Base-by-base conservation (phyloP, 2,113 vertebrate genomes). In the Hippolais icterina region DNA sequence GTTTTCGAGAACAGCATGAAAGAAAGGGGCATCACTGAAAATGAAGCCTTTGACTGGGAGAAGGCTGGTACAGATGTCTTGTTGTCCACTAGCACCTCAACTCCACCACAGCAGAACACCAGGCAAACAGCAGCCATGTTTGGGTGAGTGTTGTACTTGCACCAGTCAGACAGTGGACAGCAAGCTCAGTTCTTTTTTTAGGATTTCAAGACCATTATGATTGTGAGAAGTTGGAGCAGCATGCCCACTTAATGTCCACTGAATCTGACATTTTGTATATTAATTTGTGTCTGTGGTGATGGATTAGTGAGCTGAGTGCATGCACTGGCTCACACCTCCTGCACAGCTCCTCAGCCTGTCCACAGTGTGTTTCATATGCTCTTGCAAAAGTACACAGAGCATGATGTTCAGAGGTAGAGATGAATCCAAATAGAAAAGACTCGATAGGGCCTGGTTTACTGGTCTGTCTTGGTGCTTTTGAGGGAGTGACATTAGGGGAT, bases 1-100 rank as follows among this genome's bases (percentile, higher is more conserved):
- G 99, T 99, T 97, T 99, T 99, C 69, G 99, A 99, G 98, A 99
- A 99, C 98, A 99, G 99, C 97, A 99, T 99, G 99, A 99, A 99
- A 96, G 99, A 99, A 92, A 98, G 99, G 46, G 98, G 99, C 92
- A 99, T 99, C 89, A 99, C 99, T 0, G 99, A 99, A 97, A 99
- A 99, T 5, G 99, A 99, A 97, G 99, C 99, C 64, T 99, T 99
- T 57, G 99, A 99, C 95, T 99, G 99, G 99, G 99, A 99, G 97
- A 99, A 99, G 95, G 99, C 98, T 42, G 99, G 99, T 83, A 98
- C 98, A 4, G 99, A 99, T 35, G 96, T 98, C 65, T 98, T 98
- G 17, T 94, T 99, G 93, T 99, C 99, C 29, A 99, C 99, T 56
- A 99, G 98, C 94, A 98, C 99, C 91, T 99, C 99, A 79, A 99